Conservation (phyloP, 2,113 vertebrate species). For the Climacteris rufus region DNA sequence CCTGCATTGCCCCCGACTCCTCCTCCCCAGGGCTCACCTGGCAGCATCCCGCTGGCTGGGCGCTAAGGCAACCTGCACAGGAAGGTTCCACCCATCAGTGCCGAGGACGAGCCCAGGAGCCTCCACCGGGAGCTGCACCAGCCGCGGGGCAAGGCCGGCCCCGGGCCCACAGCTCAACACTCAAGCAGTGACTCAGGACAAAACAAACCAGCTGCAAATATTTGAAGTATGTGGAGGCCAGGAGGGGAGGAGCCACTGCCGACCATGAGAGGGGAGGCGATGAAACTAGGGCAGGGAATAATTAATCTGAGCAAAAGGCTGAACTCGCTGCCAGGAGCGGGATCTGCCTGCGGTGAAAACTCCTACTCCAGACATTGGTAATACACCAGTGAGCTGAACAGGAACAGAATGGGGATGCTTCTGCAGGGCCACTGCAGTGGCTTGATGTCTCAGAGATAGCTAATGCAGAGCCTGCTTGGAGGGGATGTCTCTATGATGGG, state of each 20-base stretch:
- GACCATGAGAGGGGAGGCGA: background rate
- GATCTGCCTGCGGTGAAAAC: background rate
- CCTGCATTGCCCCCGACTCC: background rate
- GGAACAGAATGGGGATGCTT: background rate
- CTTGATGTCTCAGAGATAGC: background rate
- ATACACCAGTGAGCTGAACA: background rate
- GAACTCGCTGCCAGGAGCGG: background rate
- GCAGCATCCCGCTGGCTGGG: background rate
- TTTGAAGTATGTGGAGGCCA: conserved; percentile 17
- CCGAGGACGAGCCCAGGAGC: background rate
- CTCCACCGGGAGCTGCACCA: background rate
- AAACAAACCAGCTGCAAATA: conserved; percentile 58
- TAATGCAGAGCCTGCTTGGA: background rate
- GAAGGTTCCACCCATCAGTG: background rate
- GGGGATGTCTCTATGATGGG: background rate
- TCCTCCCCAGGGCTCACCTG: background rate
- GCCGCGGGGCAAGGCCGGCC: background rate
- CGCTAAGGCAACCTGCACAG: rapidly evolving
- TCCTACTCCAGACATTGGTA: background rate
- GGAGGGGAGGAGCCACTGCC: conserved; percentile 37
- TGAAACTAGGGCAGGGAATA: conserved; percentile 39
- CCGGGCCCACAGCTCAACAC: background rate
- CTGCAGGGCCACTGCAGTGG: background rate
- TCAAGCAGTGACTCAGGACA: conserved; percentile 32
- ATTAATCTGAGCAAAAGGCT: conserved; percentile 34